These are phyloP conservation scores for Toxotes jaculatrix DNA, from an alignment of 2,113 vertebrate species.

Conservation along the genomic window DNA sequence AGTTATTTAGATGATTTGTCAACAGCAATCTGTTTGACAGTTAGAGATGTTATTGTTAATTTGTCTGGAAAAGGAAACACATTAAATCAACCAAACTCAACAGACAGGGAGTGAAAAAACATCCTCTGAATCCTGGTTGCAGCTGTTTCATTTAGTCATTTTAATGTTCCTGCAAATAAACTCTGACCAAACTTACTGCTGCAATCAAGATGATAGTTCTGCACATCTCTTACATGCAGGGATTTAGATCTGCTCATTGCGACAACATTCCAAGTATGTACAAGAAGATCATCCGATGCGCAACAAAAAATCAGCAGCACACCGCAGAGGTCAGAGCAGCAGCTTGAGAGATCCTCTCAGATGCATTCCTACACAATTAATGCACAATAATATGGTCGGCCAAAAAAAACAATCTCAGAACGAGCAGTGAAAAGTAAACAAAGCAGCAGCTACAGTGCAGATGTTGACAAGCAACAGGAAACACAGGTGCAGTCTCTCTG, in stretches of 20 bases:
- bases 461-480: slow-evolving; percentile 57
- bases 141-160: slow-evolving; percentile 26
- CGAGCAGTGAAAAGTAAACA: slow-evolving; percentile 63
- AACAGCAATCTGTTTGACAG: slow-evolving; percentile 36
- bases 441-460: slow-evolving; percentile 40
- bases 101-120: neutral
- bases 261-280: slow-evolving; percentile 59
- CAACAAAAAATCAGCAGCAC: slow-evolving; percentile 10
- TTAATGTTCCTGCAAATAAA: slow-evolving; percentile 31
- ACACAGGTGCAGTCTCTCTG: slow-evolving; percentile 73
- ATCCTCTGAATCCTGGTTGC: slow-evolving; percentile 15
- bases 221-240: neutral
- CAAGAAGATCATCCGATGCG: slow-evolving; percentile 15
- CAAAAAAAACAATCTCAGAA: slow-evolving; percentile 53
- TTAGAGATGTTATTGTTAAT: slow-evolving; percentile 41
- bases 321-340: slow-evolving; percentile 20
- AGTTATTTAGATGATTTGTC: slow-evolving; percentile 37
- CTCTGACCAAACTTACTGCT: neutral
- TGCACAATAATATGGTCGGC: slow-evolving; percentile 6
- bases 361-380: slow-evolving; percentile 57
- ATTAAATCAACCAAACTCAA: slow-evolving; percentile 25
- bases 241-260: slow-evolving; percentile 27
- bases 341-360: slow-evolving; percentile 31
- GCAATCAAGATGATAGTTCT: slow-evolving; percentile 20
- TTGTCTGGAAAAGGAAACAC: slow-evolving; percentile 12